A percentile compares a stretch with the other conserved stretches of the same genome.
Conservation (phyloP, 2,888 invertebrate species). For the Zygothrica quintamaculata region DNA sequence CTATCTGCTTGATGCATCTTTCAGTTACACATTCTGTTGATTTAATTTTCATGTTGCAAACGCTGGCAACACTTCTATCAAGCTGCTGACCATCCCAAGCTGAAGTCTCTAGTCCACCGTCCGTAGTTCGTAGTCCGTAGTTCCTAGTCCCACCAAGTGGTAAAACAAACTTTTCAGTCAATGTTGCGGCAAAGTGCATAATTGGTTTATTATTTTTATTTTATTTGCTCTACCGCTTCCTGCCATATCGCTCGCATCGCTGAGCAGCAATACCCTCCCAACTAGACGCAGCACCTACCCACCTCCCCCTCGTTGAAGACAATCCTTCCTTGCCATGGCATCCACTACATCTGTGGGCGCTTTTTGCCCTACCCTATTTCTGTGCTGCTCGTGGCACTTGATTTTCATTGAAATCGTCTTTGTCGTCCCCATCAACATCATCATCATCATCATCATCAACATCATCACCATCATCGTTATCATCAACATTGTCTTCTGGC, state of each 20-base stretch:
- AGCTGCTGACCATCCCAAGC: conserved; percentile 56
- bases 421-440: conserved; percentile 12
- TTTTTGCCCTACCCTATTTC: conserved; percentile 71
- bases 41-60: conserved; percentile 74
- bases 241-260: conserved; percentile 79
- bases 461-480: conserved; percentile 3
- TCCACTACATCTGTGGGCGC: conserved; percentile 44
- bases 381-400: conserved; percentile 68
- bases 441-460: neutral
- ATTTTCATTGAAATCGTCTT: conserved; percentile 68
- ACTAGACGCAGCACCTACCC: conserved; percentile 5
- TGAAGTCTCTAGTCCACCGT: conserved; percentile 1
- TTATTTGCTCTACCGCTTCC: conserved; percentile 73
- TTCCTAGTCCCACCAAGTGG: neutral
- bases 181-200: conserved; percentile 82
- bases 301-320: neutral
- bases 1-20: conserved; percentile 69
- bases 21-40: conserved; percentile 75
- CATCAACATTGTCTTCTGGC: conserved; percentile 27
- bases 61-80: conserved; percentile 53
- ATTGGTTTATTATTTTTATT: conserved; percentile 82
- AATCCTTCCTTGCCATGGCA: conserved; percentile 1
- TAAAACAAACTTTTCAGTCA: conserved; percentile 44
- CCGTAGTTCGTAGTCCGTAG: conserved; percentile 3
- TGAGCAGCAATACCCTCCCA: conserved; percentile 52